Conservation (phyloP, 1,140 invertebrate genomes). For the Brachionus rotundiformis region DNA sequence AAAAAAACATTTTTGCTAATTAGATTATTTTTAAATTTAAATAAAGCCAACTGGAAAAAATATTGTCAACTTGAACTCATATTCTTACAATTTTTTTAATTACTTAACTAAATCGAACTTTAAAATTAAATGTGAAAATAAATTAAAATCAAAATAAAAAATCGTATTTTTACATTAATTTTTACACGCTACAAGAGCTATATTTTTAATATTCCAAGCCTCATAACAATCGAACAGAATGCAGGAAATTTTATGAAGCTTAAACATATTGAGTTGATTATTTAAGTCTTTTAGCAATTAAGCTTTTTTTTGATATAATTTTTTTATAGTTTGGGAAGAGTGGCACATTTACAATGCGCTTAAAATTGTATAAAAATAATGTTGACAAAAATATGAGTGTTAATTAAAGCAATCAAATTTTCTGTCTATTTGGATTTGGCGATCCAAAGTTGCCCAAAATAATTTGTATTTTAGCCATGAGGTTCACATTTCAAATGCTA, state of each 20-base stretch:
- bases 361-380: not conserved
- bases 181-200: not conserved
- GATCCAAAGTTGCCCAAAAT: not conserved
- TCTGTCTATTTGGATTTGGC: not conserved
- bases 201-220: not conserved
- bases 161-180: not conserved
- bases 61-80: too few species aligned
- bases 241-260: not conserved
- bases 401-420: slow-evolving; percentile 15
- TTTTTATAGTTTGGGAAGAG: too few species aligned
- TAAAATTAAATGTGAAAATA: not conserved
- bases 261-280: not conserved
- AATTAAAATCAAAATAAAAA: not conserved
- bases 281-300: not conserved
- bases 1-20: too few species aligned
- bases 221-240: not conserved
- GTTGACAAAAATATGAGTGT: not conserved
- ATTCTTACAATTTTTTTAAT: not conserved
- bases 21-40: too few species aligned
- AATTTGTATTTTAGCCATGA: not conserved
- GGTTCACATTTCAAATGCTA: not conserved
- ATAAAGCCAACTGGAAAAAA: too few species aligned
- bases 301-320: not conserved
- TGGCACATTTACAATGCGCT: not conserved
- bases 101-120: not conserved